phyloP scores from a whole-genome alignment of 2,797 vertebrate species.

The Adrianichthys oophorus region DNA sequence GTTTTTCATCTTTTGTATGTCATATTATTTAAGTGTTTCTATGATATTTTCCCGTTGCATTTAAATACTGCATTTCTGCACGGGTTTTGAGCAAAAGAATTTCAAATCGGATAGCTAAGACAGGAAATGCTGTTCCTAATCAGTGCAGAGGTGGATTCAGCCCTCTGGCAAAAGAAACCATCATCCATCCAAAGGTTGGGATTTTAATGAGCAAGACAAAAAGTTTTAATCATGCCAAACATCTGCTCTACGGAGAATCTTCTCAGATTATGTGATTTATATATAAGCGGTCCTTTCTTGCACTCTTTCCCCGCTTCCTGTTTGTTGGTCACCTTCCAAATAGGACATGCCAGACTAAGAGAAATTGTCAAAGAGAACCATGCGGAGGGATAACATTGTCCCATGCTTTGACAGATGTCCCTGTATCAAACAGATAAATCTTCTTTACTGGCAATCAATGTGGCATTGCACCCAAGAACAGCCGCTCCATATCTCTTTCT shows the following conservation, averaged over 20 bases:
- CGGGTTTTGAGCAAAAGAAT: neutral
- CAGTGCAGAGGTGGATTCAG: slow-evolving; percentile 31
- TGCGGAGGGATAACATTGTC: slow-evolving; percentile 41
- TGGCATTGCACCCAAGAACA: slow-evolving; percentile 56
- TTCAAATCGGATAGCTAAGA: neutral
- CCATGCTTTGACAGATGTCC: slow-evolving; percentile 68
- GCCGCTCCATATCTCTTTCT: slow-evolving; percentile 53
- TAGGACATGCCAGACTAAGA: slow-evolving; percentile 37
- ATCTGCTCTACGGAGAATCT: slow-evolving; percentile 59
- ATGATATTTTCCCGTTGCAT: no score
- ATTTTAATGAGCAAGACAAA: slow-evolving; percentile 62
- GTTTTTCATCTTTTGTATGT: no score
- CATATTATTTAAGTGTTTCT: no score
- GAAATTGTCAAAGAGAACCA: slow-evolving; percentile 41
- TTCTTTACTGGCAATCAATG: slow-evolving; percentile 74
- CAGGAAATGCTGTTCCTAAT: slow-evolving; percentile 29
- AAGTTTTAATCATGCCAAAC: slow-evolving; percentile 66
- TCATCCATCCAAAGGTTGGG: slow-evolving; percentile 49
- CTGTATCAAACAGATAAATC: slow-evolving; percentile 67
- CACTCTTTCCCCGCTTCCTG: slow-evolving; percentile 15
- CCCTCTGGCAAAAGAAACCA: slow-evolving; percentile 38
- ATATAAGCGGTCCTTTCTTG: slow-evolving; percentile 25
- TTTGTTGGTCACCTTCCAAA: slow-evolving; percentile 53
- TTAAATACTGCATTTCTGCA: no score
- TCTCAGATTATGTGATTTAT: slow-evolving; percentile 52